A percentile compares a stretch with the other conserved stretches of the same genome.
Conservation (phyloP, 2,888 invertebrate genomes). For the Tenthredo mesomela region DNA sequence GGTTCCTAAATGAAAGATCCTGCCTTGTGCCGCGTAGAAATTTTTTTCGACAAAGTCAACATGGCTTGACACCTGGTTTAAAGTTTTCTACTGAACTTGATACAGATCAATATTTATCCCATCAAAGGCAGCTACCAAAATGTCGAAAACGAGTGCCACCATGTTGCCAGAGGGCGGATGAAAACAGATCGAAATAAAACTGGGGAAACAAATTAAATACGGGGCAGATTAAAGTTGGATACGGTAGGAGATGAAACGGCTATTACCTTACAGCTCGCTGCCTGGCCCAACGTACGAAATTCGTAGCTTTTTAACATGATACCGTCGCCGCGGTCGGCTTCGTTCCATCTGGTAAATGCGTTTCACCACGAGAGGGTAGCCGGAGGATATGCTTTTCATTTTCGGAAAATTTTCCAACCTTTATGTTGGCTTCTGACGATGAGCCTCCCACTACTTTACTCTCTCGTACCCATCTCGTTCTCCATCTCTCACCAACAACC, state of each 20-base stretch:
- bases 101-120: slow-evolving; percentile 6
- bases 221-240: slow-evolving; percentile 28
- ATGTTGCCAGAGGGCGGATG: not conserved
- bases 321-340: slow-evolving; percentile 20
- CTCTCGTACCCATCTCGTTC: slow-evolving; percentile 10
- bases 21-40: not conserved
- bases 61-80: not conserved
- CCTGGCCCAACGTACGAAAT: slow-evolving; percentile 39
- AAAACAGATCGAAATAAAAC: slow-evolving; percentile 40
- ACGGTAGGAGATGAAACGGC: slow-evolving; percentile 42
- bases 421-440: slow-evolving; percentile 22
- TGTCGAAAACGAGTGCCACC: slow-evolving; percentile 20
- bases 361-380: slow-evolving; percentile 42
- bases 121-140: slow-evolving; percentile 13
- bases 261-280: slow-evolving; percentile 38
- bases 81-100: not conserved
- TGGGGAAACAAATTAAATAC: slow-evolving; percentile 44
- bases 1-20: not conserved
- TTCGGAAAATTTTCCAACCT: slow-evolving; percentile 47
- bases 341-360: slow-evolving; percentile 47
- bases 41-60: slow-evolving; percentile 13
- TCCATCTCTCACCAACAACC: slow-evolving; percentile 13
- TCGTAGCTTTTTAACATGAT: slow-evolving; percentile 50
- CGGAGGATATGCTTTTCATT: slow-evolving; percentile 49
- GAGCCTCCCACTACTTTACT: slow-evolving; percentile 13